Conservation (phyloP, 2,797 vertebrate species). For the Eidolon dupreanum region DNA sequence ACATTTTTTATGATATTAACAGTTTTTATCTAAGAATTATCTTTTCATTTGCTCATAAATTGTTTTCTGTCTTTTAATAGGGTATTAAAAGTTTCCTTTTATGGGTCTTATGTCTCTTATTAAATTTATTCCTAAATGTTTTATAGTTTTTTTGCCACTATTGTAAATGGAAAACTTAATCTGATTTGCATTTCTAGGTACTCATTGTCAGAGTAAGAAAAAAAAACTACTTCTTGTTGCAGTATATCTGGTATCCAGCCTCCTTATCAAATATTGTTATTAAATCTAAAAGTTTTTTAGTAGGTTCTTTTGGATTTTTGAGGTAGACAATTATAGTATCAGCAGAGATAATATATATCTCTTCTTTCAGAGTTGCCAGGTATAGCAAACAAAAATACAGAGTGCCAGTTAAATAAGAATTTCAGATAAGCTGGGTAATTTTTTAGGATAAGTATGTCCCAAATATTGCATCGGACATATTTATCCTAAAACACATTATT, state of each 20-base stretch:
- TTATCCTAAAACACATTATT: not conserved
- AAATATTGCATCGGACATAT: not conserved
- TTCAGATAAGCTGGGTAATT: not conserved
- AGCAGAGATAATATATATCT: not conserved
- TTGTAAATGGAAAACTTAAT: not conserved
- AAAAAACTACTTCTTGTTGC: not conserved
- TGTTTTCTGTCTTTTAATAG: not conserved
- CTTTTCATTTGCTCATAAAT: not conserved
- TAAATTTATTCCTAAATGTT: conserved; percentile 47
- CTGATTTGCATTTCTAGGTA: conserved; percentile 35
- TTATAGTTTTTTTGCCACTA: not conserved
- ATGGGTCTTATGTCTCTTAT: not conserved
- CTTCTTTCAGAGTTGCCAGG: conserved; percentile 23
- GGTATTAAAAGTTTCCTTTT: not conserved
- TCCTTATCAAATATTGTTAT: conserved; percentile 37
- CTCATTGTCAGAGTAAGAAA: not conserved
- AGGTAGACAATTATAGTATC: conserved; percentile 9
- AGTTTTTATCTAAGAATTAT: not conserved
- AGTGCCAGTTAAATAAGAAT: conserved; percentile 16
- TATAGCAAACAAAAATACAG: conserved; percentile 32
- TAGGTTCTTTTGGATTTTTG: not conserved
- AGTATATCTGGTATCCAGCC: not conserved
- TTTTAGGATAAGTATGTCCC: not conserved
- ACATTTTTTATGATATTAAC: not conserved
- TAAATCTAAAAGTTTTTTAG: conserved; percentile 24